phyloP scores from a whole-genome alignment of 1,140 invertebrate genomes.

The Phortica variegata region DNA sequence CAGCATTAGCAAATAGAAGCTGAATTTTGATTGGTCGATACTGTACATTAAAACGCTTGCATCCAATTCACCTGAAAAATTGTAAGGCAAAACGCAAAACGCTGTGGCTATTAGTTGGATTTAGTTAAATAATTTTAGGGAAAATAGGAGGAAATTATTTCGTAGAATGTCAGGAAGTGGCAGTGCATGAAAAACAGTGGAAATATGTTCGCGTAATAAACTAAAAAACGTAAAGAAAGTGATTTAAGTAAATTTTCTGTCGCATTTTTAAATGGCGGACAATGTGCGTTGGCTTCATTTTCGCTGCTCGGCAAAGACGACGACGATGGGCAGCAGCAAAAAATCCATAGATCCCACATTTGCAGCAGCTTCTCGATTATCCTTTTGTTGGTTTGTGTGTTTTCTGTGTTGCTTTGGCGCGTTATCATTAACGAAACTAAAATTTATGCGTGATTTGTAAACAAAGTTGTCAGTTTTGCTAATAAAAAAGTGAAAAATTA shows the following conservation, averaged over 20 bases:
- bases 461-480: slow-evolving; percentile 15
- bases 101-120: slow-evolving; percentile 28
- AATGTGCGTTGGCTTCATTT: slow-evolving; percentile 50
- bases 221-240: no score
- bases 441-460: slow-evolving; percentile 22
- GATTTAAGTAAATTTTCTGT: slow-evolving; percentile 30
- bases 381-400: slow-evolving; percentile 14
- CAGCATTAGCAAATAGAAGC: slow-evolving; percentile 34
- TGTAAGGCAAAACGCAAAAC: slow-evolving; percentile 39
- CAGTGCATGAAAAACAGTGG: no score
- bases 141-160: no score
- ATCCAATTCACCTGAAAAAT: slow-evolving; percentile 29
- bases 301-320: not conserved
- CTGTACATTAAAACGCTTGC: slow-evolving; percentile 40
- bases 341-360: no score
- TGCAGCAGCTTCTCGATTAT: slow-evolving; percentile 17
- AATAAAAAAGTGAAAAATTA: slow-evolving; percentile 23
- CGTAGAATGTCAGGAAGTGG: no score
- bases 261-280: slow-evolving; percentile 45
- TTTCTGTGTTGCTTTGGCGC: slow-evolving; percentile 21
- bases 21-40: slow-evolving; percentile 40
- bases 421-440: slow-evolving; percentile 11
- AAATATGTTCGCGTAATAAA: no score
- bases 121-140: slow-evolving; percentile 42
- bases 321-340: no score